phyloP scores from a whole-genome alignment of 2,113 vertebrate genomes.

The Phodopus roborovskii region DNA sequence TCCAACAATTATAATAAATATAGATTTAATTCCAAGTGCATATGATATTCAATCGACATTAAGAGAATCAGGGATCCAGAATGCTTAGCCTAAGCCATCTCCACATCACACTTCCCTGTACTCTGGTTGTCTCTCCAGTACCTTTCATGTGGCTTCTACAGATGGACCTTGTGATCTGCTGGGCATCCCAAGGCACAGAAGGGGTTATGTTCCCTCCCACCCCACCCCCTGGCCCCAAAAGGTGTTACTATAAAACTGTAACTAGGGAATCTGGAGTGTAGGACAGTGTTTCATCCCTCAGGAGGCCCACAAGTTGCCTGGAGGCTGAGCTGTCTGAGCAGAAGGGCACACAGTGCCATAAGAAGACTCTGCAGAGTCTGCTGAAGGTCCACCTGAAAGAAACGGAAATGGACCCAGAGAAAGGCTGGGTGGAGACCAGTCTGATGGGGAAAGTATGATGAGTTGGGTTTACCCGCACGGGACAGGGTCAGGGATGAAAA shows the following conservation, averaged over 20 bases:
- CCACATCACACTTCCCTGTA: neutral
- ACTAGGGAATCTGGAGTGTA: neutral
- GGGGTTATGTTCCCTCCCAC: slow-evolving; percentile 44
- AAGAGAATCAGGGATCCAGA: slow-evolving; percentile 12
- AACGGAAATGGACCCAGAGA: neutral
- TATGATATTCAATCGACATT: slow-evolving; percentile 56
- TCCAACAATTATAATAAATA: slow-evolving; percentile 80
- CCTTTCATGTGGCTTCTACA: neutral
- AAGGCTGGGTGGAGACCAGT: neutral
- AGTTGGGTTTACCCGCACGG: neutral
- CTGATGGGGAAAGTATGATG: neutral
- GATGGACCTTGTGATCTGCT: neutral
- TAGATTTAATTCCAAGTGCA: slow-evolving; percentile 70
- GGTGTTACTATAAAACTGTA: slow-evolving; percentile 58
- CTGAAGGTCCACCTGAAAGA: slow-evolving; percentile 30
- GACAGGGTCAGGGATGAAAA: slow-evolving; percentile 23
- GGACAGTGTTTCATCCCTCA: neutral
- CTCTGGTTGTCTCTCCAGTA: slow-evolving; percentile 12
- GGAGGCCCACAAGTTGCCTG: slow-evolving; percentile 18
- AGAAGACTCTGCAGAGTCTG: slow-evolving; percentile 48
- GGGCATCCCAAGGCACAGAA: slow-evolving; percentile 79
- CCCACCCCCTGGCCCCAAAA: neutral
- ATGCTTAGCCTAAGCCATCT: slow-evolving; percentile 19
- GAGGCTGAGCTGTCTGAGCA: slow-evolving; percentile 55
- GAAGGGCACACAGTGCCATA: slow-evolving; percentile 63